phyloP scores from a whole-genome alignment of 1,140 invertebrate genomes.

The Belonocnema kinseyi region DNA sequence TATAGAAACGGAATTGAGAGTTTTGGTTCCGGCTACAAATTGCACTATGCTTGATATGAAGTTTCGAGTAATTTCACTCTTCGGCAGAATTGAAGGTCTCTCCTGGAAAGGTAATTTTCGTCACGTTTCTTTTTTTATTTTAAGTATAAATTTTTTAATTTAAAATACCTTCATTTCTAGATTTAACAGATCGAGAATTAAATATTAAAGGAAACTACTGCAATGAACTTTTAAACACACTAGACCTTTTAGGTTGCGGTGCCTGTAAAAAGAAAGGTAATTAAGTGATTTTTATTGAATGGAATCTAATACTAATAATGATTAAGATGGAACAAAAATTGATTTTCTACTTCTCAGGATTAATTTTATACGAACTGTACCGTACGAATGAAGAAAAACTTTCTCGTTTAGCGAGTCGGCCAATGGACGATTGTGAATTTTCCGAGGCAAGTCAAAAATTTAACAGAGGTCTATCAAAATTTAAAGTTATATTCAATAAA shows the following conservation, averaged over 20 bases:
- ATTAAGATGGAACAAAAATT: no score
- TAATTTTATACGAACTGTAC: conserved; percentile 66
- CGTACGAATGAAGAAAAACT: conserved; percentile 58
- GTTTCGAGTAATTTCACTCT: conserved; percentile 62
- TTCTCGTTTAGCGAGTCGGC: conserved; percentile 41
- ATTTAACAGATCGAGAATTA: conserved; percentile 62
- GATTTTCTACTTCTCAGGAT: conserved; percentile 44
- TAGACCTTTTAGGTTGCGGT: conserved; percentile 60
- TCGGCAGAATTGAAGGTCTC: conserved; percentile 54
- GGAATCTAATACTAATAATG: background rate
- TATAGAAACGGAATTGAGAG: conserved; percentile 52
- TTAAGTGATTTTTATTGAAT: conserved; percentile 10
- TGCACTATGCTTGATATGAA: conserved; percentile 60
- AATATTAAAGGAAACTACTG: conserved; percentile 61
- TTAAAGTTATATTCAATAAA: background rate
- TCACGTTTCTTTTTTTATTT: no score
- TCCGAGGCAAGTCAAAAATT: conserved; percentile 21
- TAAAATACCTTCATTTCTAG: conserved; percentile 47
- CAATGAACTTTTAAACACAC: conserved; percentile 55
- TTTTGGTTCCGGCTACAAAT: conserved; percentile 60
- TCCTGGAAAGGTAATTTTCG: conserved; percentile 57
- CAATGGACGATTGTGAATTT: background rate
- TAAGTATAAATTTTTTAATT: background rate
- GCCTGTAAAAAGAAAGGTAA: conserved; percentile 68
- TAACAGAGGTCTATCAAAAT: background rate